Evolutionary conservation across 1,140 invertebrate species (phyloP), one percentile per base, ranked within the genome.

Genomic region (Micrasema minimum): DNA sequence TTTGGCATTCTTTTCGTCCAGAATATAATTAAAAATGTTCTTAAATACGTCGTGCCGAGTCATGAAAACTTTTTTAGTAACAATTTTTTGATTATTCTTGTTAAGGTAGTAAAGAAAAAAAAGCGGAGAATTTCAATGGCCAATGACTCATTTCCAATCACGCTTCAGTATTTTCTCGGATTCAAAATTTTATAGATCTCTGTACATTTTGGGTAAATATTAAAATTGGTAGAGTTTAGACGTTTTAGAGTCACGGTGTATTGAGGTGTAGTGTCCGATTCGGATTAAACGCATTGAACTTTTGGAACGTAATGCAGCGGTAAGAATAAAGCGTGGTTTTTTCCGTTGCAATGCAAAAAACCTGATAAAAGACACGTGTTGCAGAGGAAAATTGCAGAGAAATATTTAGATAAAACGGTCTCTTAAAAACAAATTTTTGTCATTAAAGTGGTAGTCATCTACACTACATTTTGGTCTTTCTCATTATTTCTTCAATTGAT

Each of bases 261-360:
- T 7, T 45, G 22, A 45, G 7, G 20, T 46, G 31, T 64, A 38
- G 46, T 46, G 20, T 46, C 14, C 41, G 41, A 64, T 64, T 50
- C 45, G 31, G 46, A 66, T 66, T 51, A 66, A 18, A 51, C 26
- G 57, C 37, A 61, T 43, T 41, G 7, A 61, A 23, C n/a, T 31
- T 31, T 16, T 9, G 38, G 12, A 46, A 6, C 12, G 20, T 11
- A 51, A 35, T 66, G 31, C 16, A 66, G 12, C 51, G 3, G 22
- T 1, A 11, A 61, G 41, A 61, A 12, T 11, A 14, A 66, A 46
- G 12, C 43, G 10, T 22, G 26, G 26, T 38, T 66, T 51, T 37
- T 66, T 35, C 26, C 50, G 14, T 9, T 16, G 20, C 43, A 16
- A 14, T 26, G 61, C 23, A 55, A 16, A 14, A 37, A 55, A 2